These are phyloP conservation scores for Gonioctena quinquepunctata DNA, from an alignment of 1,140 invertebrate species.

Conservation along the genomic window DNA sequence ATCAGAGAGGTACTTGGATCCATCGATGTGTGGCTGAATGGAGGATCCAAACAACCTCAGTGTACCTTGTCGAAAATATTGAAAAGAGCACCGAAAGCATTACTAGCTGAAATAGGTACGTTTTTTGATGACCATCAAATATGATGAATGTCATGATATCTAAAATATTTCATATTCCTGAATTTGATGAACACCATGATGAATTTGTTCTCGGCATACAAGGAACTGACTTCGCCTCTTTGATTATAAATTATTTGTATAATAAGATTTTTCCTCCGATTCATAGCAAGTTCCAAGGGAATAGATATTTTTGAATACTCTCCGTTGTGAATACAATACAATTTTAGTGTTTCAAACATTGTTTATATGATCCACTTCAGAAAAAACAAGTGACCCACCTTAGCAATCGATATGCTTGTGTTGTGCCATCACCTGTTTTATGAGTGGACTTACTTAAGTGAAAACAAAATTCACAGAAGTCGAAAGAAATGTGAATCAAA, in stretches of 20 bases:
- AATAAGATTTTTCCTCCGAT: too few relatives aligned
- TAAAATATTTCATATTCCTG: not conserved
- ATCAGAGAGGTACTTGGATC: conserved; percentile 84
- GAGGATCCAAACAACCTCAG: conserved; percentile 82
- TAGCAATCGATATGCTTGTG: conserved; percentile 4
- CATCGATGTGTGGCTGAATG: conserved; percentile 88
- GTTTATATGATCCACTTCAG: not conserved
- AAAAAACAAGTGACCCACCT: not conserved
- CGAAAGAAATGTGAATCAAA: too few relatives aligned
- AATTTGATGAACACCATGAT: not conserved
- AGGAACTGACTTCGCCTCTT: not conserved
- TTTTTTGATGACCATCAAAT: too few relatives aligned
- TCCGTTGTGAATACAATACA: too few relatives aligned
- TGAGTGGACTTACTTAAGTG: not conserved
- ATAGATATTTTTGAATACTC: too few relatives aligned
- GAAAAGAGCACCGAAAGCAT: not conserved
- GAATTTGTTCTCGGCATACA: not conserved
- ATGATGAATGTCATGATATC: too few relatives aligned
- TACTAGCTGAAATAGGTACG: too few relatives aligned
- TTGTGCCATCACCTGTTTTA: not conserved
- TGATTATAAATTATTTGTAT: too few relatives aligned
- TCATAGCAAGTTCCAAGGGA: too few relatives aligned
- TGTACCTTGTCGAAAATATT: conserved; percentile 59
- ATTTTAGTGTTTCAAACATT: not conserved
- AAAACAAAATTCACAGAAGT: not conserved